phyloP scores from a whole-genome alignment of 1,140 invertebrate genomes.

The Aplysia californica region DNA sequence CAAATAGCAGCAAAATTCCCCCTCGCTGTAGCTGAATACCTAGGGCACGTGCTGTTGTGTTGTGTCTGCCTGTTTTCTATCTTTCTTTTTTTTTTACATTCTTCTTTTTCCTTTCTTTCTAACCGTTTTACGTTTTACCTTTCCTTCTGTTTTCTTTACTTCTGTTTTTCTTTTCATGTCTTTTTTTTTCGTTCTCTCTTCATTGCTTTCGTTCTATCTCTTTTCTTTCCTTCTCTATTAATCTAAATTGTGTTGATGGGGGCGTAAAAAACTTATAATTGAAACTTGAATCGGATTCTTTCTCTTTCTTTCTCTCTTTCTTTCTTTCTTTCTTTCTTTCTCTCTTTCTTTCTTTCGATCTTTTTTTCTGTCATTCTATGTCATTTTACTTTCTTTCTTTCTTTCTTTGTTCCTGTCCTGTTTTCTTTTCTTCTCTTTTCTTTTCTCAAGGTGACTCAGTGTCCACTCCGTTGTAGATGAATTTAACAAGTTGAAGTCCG shows the following conservation, averaged over 20 bases:
- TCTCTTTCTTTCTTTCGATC: neutral
- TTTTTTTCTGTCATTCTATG: neutral
- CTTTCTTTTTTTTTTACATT: neutral
- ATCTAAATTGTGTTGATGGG: too few species aligned
- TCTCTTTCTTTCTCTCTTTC: neutral
- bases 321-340: conserved; percentile 4
- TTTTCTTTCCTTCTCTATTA: neutral
- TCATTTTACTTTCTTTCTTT: neutral
- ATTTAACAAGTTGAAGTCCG: too few species aligned
- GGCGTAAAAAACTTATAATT: too few species aligned
- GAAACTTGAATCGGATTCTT: too few species aligned
- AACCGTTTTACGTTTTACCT: neutral
- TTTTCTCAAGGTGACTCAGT: too few species aligned
- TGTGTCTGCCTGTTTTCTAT: too few species aligned
- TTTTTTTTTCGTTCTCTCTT: neutral
- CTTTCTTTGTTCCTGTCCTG: neutral
- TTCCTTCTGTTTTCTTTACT: neutral
- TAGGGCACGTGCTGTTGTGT: too few species aligned
- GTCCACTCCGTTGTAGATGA: too few species aligned
- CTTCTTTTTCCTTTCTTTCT: neutral
- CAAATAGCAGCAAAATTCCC: too few species aligned
- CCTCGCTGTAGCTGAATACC: too few species aligned
- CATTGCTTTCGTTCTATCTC: neutral
- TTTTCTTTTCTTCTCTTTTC: neutral
- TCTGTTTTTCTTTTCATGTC: neutral